Evolutionary conservation across 2,113 vertebrate species (phyloP).

Genomic region (Sisor rabdophorus): DNA sequence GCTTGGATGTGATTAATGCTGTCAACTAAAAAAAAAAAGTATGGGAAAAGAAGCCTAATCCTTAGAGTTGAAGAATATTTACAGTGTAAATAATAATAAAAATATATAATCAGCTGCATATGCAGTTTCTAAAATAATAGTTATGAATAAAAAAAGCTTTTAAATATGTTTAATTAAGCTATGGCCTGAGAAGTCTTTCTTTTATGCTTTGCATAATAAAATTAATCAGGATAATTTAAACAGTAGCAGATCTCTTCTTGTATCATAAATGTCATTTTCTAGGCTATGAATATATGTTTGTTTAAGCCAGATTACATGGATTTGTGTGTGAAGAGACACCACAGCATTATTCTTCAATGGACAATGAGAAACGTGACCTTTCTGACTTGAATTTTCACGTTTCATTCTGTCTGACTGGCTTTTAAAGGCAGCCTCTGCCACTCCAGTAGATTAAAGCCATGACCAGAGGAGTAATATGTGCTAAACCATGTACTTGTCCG

Average conservation of each 20-base stretch:
- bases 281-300: background rate
- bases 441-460: constrained; percentile 48
- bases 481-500: constrained; percentile 32
- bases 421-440: constrained; percentile 38
- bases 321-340: constrained; percentile 15
- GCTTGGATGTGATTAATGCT: constrained; percentile 5
- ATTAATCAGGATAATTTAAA: background rate
- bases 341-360: background rate
- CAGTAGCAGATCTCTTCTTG: background rate
- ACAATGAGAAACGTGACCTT: constrained; percentile 42
- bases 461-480: constrained; percentile 45
- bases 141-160: background rate
- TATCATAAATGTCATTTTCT: background rate
- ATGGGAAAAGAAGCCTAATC: background rate
- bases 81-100: background rate
- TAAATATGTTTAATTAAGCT: background rate
- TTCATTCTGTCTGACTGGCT: constrained; percentile 34
- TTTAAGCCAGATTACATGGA: constrained; percentile 6
- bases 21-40: background rate
- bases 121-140: background rate
- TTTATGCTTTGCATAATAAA: background rate
- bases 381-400: constrained; percentile 38
- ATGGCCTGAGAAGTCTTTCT: background rate
- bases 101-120: background rate
- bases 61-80: constrained; percentile 6